Evolutionary conservation across 2,797 vertebrate genomes (phyloP), one percentile per base, ranked within the genome.

Genomic region (Odontamblyopus lacepedii): DNA sequence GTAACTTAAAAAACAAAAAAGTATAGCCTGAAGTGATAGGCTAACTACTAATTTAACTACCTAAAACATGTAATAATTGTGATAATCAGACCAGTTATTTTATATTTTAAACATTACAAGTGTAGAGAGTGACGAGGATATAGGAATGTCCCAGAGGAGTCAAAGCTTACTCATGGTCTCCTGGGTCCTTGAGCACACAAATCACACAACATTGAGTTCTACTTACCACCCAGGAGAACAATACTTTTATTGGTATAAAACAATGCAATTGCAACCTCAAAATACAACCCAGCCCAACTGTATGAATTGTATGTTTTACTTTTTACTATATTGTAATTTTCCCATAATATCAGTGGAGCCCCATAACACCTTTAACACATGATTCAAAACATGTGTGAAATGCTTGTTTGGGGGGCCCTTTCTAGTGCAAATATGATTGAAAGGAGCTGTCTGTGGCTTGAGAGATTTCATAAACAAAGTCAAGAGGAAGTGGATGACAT

Each of bases 401-500:
- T 32, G 3, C 7, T 53, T 53, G 65, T 67, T 53, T 77, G 61
- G 57, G 67, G 73, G 78, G 74, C 69, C 60, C 13, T 19, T 23
- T 18, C 68, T 44, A 38, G 74, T 63, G 68, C 56, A 71, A 60
- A 70, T 32, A 67, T 69, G 70, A 64, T 35, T 73, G 66, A 79
- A 78, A 76, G 62, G 68, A 76, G 71, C 62, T 59, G 67, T 75
- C 65, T 76, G 73, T 70, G 71, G 70, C 59, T 41, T 71, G 71
- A 70, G 62, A 70, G 78, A 82, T 85, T 84, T 79, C 75, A 80
- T 77, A 80, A 84, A 78, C 67, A 84, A 80, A 85, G 78, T 68
- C 60, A 65, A 68, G 71, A 82, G 85, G 84, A 90, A 86, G 78
- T 78, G 41, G 78, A 80, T 77, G 82, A 83, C 82, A 84, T 8